Conservation (phyloP, 2,888 invertebrate species). For the Callyntrura sp. region DNA sequence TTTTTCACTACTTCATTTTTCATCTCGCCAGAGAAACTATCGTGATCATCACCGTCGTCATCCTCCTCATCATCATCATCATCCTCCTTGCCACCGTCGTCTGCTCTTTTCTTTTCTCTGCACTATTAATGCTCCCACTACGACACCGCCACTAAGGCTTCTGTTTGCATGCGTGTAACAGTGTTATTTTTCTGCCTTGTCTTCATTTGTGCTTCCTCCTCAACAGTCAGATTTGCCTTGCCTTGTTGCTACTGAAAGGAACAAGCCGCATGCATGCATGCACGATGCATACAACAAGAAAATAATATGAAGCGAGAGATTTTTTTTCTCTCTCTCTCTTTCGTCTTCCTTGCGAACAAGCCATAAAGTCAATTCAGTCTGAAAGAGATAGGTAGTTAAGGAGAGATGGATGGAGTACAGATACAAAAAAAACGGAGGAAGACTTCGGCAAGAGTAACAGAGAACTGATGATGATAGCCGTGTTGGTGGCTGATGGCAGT, state of each 20-base stretch:
- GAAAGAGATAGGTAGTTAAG: conserved; percentile 25
- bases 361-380: conserved; percentile 20
- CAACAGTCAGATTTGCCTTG: conserved; percentile 75
- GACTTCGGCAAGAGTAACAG: neutral
- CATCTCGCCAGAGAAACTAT: conserved; percentile 64
- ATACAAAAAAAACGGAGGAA: neutral
- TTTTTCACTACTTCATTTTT: conserved; percentile 79
- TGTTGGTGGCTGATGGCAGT: conserved; percentile 54
- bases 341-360: neutral
- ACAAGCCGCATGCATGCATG: conserved; percentile 43
- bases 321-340: conserved; percentile 9
- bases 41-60: conserved; percentile 57
- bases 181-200: neutral
- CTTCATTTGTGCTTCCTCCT: conserved; percentile 39
- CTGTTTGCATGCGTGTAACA: neutral
- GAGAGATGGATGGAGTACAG: conserved; percentile 38
- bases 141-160: too few relatives aligned
- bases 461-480: neutral
- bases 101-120: neutral
- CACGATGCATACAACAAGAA: neutral
- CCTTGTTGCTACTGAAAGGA: conserved; percentile 76
- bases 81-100: conserved; percentile 62
- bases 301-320: conserved; percentile 17
- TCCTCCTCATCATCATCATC: conserved; percentile 62
- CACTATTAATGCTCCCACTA: neutral